Evolutionary conservation across 2,797 vertebrate genomes (phyloP), one percentile per base, ranked within the genome.

Genomic region (Hydrophis major): DNA sequence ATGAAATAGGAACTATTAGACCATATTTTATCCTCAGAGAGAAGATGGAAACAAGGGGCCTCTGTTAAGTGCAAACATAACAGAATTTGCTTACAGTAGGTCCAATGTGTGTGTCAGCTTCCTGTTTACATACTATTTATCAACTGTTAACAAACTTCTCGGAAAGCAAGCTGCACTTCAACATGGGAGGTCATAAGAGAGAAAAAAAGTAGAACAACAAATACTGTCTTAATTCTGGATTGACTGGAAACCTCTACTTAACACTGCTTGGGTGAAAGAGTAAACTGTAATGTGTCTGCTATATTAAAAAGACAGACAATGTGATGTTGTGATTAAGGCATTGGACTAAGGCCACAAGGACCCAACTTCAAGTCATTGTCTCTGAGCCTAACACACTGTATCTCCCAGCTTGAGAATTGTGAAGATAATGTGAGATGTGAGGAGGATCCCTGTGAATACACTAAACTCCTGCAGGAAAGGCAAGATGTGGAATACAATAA

Each of bases 191-290:
- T 14, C 55, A 61, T 28, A 61, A 50, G 53, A 56, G 89, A 22
- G 13, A 13, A 59, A 90, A n/a, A n/a, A 4, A 0, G 53, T 47
- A 87, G 32, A 83, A 8, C 57, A 78, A 53, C 3, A 53, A 47
- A 60, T 27, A 28, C 69, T 89, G 28, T n/a, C 32, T 50, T 11
- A 20, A 32, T 42, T 88, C 55, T 32, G 61, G 53, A 59, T 69
- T 47, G 55, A 74, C 14, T n/a, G 27, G 63, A 53, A 86, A 92
- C 28, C 50, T 42, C 61, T 55, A 42, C 50, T 88, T 56, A 32
- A 86, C 12, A 25, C 55, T 55, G 69, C 20, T 88, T 28, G 47
- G 13, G 28, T 78, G 37, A 57, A 89, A 95, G 90, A 98, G 98
- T 47, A 83, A 32, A 4, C 6, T 74, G n/a, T 27, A 32, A 60